A percentile compares a stretch with the other conserved stretches of the same genome.
phyloP scores from a whole-genome alignment of 2,888 invertebrate species.

The Siphlonurus alternatus region DNA sequence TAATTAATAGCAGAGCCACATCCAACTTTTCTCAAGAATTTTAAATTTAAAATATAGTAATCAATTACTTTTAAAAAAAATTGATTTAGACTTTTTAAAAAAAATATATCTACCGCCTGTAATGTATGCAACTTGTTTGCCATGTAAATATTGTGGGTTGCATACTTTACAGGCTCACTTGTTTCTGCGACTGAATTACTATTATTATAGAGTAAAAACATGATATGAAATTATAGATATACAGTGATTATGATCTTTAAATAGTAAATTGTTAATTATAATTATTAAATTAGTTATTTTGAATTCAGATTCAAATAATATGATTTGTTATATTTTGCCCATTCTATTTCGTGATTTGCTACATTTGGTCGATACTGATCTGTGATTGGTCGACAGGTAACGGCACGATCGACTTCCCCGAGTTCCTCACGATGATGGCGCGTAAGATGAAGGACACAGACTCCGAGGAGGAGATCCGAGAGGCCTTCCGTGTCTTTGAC shows the following conservation, averaged over 20 bases:
- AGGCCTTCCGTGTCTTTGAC: conserved; percentile 98
- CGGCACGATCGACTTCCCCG: conserved; percentile 99
- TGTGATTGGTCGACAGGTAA: conserved; percentile 79
- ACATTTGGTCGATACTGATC: no score
- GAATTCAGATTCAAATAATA: no score
- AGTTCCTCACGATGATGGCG: conserved; percentile 99
- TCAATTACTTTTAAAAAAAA: no score
- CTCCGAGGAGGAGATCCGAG: conserved; percentile 97
- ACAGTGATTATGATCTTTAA: neutral
- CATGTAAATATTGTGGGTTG: no score
- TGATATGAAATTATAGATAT: neutral
- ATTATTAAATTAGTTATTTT: no score
- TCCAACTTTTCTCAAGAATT: no score
- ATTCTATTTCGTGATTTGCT: no score
- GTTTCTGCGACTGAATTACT: no score
- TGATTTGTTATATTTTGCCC: no score
- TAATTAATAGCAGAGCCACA: no score
- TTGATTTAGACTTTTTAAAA: neutral
- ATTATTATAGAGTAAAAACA: neutral
- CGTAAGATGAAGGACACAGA: conserved; percentile 99
- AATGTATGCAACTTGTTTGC: neutral
- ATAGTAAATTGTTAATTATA: neutral
- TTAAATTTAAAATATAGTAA: no score
- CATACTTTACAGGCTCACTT: no score
- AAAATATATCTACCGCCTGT: neutral